phyloP scores from a whole-genome alignment of 2,888 invertebrate species.

The Phyllotreta striolata region DNA sequence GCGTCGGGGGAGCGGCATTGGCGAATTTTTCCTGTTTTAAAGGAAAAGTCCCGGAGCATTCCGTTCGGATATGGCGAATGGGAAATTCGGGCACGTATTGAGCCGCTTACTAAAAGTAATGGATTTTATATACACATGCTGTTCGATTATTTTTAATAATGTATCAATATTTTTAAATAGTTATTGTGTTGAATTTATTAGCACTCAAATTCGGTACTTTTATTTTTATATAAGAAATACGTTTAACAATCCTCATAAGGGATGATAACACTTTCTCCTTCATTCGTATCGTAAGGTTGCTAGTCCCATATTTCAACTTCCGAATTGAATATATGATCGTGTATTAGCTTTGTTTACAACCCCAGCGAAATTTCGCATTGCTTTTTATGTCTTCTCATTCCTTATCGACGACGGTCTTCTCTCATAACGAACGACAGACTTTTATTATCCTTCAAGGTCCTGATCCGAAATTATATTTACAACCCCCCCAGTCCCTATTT shows the following conservation, averaged over 20 bases:
- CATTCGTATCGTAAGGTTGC: conserved; percentile 21
- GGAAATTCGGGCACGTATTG: background rate
- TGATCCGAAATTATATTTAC: conserved; percentile 45
- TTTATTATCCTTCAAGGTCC: conserved; percentile 47
- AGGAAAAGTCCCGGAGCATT: conserved; percentile 3
- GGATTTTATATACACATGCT: too few species aligned
- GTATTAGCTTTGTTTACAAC: conserved; percentile 47
- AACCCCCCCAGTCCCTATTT: conserved; percentile 35
- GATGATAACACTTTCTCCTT: conserved; percentile 29
- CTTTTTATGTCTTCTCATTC: conserved; percentile 43
- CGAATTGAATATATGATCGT: conserved; percentile 38
- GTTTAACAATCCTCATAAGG: conserved; percentile 28
- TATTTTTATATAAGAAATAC: conserved; percentile 1
- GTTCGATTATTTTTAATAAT: too few species aligned
- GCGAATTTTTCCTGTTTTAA: conserved; percentile 28
- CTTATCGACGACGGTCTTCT: conserved; percentile 44
- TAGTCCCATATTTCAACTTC: conserved; percentile 29
- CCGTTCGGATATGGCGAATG: background rate
- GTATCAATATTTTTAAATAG: too few species aligned
- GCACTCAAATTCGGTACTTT: too few species aligned
- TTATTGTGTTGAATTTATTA: too few species aligned
- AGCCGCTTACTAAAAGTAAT: too few species aligned
- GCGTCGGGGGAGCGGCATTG: conserved; percentile 29
- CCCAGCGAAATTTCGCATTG: conserved; percentile 42
- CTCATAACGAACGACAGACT: conserved; percentile 45